Evolutionary conservation across 2,113 vertebrate species (phyloP).

Genomic region (Macaca mulatta): DNA sequence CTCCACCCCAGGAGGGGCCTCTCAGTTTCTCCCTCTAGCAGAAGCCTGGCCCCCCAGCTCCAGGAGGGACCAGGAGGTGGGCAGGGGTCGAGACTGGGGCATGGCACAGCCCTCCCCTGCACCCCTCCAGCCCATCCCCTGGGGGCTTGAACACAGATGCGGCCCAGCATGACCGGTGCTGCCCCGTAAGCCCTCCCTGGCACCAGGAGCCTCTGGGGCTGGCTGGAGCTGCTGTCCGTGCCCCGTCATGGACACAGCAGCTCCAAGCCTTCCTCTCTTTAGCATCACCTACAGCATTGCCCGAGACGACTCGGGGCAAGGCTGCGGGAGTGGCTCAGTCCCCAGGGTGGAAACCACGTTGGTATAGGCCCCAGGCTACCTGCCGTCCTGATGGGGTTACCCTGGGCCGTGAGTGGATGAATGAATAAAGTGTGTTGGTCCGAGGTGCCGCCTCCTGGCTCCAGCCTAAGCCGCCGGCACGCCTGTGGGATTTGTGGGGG

Average conservation of each 20-base stretch:
- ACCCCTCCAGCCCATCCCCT: neutral
- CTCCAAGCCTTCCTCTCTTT: neutral
- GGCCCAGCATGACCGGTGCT: neutral
- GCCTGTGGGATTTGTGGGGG: slow-evolving; percentile 50
- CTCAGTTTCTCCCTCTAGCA: too few relatives aligned
- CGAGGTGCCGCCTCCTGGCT: neutral
- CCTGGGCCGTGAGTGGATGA: neutral
- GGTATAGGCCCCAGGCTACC: fast-evolving
- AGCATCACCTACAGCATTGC: neutral
- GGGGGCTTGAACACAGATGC: too few relatives aligned
- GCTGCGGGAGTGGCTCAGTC: neutral
- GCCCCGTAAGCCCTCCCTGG: neutral
- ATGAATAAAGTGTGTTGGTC: neutral
- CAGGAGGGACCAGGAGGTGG: neutral
- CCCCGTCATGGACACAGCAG: fast-evolving
- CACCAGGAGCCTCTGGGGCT: neutral
- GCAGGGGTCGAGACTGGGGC: neutral
- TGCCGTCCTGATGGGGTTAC: fast-evolving
- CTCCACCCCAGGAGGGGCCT: neutral
- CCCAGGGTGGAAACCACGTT: neutral
- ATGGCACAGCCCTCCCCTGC: fast-evolving
- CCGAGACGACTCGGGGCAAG: neutral
- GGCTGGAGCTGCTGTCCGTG: neutral
- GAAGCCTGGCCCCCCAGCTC: neutral
- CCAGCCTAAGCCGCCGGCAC: slow-evolving; percentile 26